These are phyloP conservation scores for Pelodiscus sinensis DNA, from an alignment of 2,113 vertebrate genomes.

Conservation along the genomic window DNA sequence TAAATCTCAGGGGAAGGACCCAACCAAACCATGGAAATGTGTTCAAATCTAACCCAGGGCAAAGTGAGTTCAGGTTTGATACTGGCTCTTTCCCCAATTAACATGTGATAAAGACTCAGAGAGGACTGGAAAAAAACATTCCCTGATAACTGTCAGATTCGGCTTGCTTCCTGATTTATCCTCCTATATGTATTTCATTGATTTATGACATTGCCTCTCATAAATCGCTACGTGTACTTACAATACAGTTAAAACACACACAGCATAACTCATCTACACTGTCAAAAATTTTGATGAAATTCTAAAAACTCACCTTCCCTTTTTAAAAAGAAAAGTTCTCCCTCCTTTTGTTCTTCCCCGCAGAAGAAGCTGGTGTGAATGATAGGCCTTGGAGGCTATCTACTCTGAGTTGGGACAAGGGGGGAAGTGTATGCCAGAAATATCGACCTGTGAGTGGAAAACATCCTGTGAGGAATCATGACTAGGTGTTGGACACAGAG, in stretches of 20 bases:
- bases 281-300: background rate
- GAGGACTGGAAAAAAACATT: background rate
- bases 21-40: background rate
- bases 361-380: background rate
- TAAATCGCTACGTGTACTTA: background rate
- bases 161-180: background rate
- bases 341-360: background rate
- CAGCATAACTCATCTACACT: background rate
- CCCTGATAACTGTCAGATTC: background rate
- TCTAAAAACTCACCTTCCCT: background rate
- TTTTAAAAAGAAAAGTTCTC: background rate
- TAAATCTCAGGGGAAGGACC: background rate
- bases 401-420: background rate
- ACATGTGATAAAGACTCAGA: background rate
- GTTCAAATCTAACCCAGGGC: background rate
- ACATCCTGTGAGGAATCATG: background rate
- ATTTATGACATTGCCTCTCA: background rate
- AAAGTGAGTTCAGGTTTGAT: background rate
- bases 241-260: background rate
- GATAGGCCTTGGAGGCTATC: background rate
- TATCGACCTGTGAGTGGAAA: background rate
- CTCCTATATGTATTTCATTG: background rate
- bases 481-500: too few species aligned
- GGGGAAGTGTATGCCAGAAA: too few species aligned
- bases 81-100: background rate